Evolutionary conservation across 2,888 invertebrate genomes (phyloP).

Genomic region (Spatulosminthurus flaviceps): DNA sequence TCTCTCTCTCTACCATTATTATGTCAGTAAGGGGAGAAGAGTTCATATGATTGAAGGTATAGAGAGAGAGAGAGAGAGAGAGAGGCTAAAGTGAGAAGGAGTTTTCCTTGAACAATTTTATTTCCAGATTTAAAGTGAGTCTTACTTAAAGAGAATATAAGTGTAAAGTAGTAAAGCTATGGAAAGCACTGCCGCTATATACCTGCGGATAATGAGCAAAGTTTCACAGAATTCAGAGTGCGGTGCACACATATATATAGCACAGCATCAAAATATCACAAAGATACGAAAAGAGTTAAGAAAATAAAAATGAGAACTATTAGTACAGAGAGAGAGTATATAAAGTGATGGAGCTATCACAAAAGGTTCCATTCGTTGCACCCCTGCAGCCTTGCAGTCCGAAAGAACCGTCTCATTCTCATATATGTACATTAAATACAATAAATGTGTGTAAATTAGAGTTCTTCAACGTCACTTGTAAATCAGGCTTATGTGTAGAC

Average conservation of each 20-base stretch:
- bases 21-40: background rate
- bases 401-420: too few relatives aligned
- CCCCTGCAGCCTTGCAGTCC: conserved; percentile 25
- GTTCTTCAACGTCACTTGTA: conserved; percentile 19
- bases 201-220: background rate
- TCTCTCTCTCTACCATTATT: background rate
- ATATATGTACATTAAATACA: too few relatives aligned
- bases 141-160: background rate
- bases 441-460: background rate
- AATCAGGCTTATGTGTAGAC: conserved; percentile 19
- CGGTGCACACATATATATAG: too few relatives aligned
- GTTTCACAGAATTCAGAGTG: too few relatives aligned
- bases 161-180: too few relatives aligned
- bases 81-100: background rate
- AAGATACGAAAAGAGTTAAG: background rate
- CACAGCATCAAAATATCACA: too few relatives aligned
- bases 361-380: conserved; percentile 28
- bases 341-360: conserved; percentile 12
- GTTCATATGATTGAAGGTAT: background rate
- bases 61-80: too few relatives aligned
- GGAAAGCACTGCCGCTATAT: too few relatives aligned
- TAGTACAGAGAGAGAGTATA: too few relatives aligned
- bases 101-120: conserved; percentile 18
- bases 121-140: conserved; percentile 1
- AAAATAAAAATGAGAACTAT: conserved; percentile 19